Percentiles rank a stretch among this genome's conserved stretches.
These are phyloP conservation scores for Dufourea novaeangliae DNA, from an alignment of 1,140 invertebrate genomes.

Conservation along the genomic window DNA sequence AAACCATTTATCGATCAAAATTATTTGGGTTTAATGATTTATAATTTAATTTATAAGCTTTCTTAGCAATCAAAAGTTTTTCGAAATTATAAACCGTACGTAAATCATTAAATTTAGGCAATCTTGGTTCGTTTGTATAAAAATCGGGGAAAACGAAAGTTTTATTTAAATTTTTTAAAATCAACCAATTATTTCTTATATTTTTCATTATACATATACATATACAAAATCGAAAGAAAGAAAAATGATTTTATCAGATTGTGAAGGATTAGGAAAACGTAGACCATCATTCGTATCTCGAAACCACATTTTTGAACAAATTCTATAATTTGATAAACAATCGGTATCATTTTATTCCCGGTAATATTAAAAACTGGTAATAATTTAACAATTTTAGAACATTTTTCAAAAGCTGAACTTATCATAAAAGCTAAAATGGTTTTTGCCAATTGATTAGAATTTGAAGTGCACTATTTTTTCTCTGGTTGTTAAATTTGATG, in stretches of 20 bases:
- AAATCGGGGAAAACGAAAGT: too few relatives aligned
- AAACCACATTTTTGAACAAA: background rate
- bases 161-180: too few relatives aligned
- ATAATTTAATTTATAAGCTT: conserved; percentile 11
- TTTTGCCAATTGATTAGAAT: too few relatives aligned
- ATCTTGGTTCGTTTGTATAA: background rate
- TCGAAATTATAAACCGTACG: background rate
- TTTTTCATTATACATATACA: too few relatives aligned
- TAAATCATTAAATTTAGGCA: background rate
- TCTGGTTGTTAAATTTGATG: too few relatives aligned
- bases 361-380: background rate
- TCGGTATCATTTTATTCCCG: background rate
- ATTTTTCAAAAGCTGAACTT: too few relatives aligned
- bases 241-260: too few relatives aligned
- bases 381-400: background rate
- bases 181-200: too few relatives aligned
- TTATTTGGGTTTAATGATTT: conserved; percentile 8
- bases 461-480: too few relatives aligned
- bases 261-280: background rate
- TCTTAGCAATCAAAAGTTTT: background rate
- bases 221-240: too few relatives aligned
- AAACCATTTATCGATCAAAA: conserved; percentile 5
- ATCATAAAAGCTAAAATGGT: too few relatives aligned
- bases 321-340: background rate
- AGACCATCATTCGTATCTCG: background rate